Conservation (phyloP, 2,113 vertebrate species). For the human region DNA sequence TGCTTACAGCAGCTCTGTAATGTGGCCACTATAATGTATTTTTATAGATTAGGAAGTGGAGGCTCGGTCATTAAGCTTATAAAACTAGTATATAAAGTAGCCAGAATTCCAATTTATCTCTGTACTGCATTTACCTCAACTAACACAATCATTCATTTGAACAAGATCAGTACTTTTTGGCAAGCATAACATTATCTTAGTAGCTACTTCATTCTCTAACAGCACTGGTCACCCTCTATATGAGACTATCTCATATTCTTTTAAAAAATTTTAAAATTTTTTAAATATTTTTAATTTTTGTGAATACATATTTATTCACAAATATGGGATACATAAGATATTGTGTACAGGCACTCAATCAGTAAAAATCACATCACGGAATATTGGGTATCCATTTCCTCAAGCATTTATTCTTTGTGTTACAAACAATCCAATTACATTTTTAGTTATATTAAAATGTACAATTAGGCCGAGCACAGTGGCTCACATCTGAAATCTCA, state of each 20-base stretch:
- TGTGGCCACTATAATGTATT: neutral
- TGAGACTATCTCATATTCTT: neutral
- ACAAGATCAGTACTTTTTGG: neutral
- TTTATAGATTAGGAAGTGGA: neutral
- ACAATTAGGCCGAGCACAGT: too few species aligned
- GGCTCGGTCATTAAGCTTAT: neutral
- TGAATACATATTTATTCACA: too few species aligned
- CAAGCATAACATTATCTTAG: neutral
- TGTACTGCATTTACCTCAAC: neutral
- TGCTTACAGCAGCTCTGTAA: neutral
- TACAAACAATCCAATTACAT: too few species aligned
- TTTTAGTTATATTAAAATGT: too few species aligned
- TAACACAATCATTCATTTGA: neutral
- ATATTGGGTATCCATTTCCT: too few species aligned
- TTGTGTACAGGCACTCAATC: too few species aligned
- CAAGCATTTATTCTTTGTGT: too few species aligned
- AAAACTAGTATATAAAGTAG: neutral
- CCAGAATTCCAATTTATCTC: slow-evolving; percentile 25
- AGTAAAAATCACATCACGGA: too few species aligned
- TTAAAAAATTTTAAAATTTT: too few species aligned
- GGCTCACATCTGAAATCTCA: too few species aligned
- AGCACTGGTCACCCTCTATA: neutral
- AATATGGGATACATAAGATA: too few species aligned
- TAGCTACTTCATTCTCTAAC: neutral
- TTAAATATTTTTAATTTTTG: too few species aligned